Conservation (phyloP, 2,888 invertebrate genomes). For the Alloscopus bannaensis region DNA sequence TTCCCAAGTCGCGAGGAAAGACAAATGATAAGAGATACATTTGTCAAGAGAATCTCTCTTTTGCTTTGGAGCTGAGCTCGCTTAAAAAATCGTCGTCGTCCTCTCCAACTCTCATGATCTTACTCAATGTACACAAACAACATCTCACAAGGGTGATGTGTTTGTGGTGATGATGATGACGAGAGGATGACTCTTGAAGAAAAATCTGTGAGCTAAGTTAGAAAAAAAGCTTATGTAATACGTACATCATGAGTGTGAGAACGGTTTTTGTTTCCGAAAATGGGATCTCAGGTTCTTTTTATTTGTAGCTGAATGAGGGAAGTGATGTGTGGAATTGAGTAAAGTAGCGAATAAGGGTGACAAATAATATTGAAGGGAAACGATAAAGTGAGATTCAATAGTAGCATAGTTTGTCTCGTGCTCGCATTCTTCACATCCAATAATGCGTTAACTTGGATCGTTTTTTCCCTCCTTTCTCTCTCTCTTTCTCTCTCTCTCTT, state of each 20-base stretch:
- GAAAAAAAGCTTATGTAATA: conserved; percentile 36
- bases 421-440: conserved; percentile 73
- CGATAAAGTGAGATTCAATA: conserved; percentile 72
- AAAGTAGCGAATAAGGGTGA: conserved; percentile 69
- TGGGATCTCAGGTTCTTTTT: conserved; percentile 55
- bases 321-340: conserved; percentile 65
- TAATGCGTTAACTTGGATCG: conserved; percentile 68
- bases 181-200: conserved; percentile 7
- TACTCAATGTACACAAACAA: no score
- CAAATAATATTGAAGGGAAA: conserved; percentile 72
- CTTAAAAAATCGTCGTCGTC: no score
- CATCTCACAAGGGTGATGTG: no score
- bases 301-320: conserved; percentile 63
- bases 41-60: conserved; percentile 54
- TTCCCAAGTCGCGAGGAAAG: conserved; percentile 49
- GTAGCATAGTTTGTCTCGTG: conserved; percentile 69
- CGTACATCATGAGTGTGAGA: no score
- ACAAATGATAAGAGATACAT: conserved; percentile 60
- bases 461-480: conserved; percentile 52
- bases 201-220: conserved; percentile 51
- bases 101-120: background rate
- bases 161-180: no score
- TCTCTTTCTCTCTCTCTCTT: background rate
- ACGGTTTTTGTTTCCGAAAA: conserved; percentile 56
- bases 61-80: no score